Evolutionary conservation across 2,113 vertebrate genomes (phyloP).

Genomic region (Hippocampus abdominalis): DNA sequence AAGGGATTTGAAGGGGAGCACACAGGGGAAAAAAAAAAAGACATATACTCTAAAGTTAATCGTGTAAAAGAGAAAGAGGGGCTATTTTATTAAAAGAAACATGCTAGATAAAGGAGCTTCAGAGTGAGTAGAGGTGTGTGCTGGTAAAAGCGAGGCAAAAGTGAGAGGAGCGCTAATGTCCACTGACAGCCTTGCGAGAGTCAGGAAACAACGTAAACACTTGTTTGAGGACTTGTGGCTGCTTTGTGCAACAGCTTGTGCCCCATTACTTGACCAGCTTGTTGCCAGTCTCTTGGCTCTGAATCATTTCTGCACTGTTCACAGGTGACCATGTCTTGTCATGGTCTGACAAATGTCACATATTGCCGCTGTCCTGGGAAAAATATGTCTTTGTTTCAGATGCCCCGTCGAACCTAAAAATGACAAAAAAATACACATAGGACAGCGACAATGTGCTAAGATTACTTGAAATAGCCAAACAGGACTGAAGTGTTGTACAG

Average conservation of each 20-base stretch:
- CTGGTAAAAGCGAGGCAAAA: slow-evolving; percentile 11
- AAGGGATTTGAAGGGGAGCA: slow-evolving; percentile 39
- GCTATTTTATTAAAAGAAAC: slow-evolving; percentile 36
- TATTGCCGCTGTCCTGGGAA: not conserved
- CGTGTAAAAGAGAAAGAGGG: slow-evolving; percentile 14
- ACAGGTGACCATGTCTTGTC: slow-evolving; percentile 9
- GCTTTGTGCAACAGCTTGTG: slow-evolving; percentile 21
- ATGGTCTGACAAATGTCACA: not conserved
- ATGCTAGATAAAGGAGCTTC: slow-evolving; percentile 25
- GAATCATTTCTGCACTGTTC: slow-evolving; percentile 25
- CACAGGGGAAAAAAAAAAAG: slow-evolving; percentile 34
- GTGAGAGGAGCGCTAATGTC: slow-evolving; percentile 34
- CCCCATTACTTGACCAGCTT: slow-evolving; percentile 12
- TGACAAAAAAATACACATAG: no score
- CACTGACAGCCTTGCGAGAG: slow-evolving; percentile 45
- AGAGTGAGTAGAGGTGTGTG: slow-evolving; percentile 16
- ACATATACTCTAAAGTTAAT: slow-evolving; percentile 39
- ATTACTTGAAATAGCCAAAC: not conserved
- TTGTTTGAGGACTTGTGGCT: slow-evolving; percentile 48
- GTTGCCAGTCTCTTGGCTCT: not conserved
- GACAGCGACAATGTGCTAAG: no score
- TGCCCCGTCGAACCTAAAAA: no score
- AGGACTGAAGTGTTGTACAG: no score
- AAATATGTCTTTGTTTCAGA: no score
- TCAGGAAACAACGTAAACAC: slow-evolving; percentile 42